Percentiles rank a stretch among this genome's conserved stretches.
Evolutionary conservation across 2,888 invertebrate species (phyloP).

Genomic region (Zonitis immaculata): DNA sequence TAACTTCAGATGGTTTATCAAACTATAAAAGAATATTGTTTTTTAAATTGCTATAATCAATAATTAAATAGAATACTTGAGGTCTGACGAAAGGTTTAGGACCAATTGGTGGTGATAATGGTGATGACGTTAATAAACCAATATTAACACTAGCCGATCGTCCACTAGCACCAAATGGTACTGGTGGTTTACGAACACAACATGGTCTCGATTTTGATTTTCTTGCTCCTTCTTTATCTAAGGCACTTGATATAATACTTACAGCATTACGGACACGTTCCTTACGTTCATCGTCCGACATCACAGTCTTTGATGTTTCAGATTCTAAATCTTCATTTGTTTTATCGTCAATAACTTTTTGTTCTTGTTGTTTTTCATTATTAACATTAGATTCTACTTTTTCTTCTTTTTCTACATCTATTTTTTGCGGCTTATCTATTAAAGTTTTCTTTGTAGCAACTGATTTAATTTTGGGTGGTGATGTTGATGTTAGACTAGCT

Average conservation of each 20-base stretch:
- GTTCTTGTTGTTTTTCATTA: constrained; percentile 21
- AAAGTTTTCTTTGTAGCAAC: constrained; percentile 28
- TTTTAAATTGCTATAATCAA: too few species aligned
- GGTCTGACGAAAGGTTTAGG: constrained; percentile 38
- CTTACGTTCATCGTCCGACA: constrained; percentile 50
- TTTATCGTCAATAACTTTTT: constrained; percentile 5
- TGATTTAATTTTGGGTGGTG: constrained; percentile 43
- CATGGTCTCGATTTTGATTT: constrained; percentile 49
- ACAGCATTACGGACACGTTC: constrained; percentile 63
- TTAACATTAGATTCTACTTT: constrained; percentile 32
- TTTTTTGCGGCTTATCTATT: constrained; percentile 27
- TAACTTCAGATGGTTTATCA: constrained; percentile 23
- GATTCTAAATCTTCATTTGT: constrained; percentile 21
- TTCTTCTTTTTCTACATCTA: constrained; percentile 25
- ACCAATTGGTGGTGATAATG: constrained; percentile 35
- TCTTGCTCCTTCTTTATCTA: constrained; percentile 50
- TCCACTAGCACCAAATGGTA: constrained; percentile 57
- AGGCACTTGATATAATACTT: constrained; percentile 68
- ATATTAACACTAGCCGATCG: constrained; percentile 58
- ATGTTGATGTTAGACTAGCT: constrained; percentile 57
- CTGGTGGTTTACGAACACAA: constrained; percentile 57
- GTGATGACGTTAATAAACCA: constrained; percentile 36
- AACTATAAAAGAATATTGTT: too few species aligned
- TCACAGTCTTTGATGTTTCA: constrained; percentile 28
- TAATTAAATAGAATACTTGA: too few species aligned